Evolutionary conservation across 2,797 vertebrate species (phyloP).

Genomic region (Melanotaenia nigrans): DNA sequence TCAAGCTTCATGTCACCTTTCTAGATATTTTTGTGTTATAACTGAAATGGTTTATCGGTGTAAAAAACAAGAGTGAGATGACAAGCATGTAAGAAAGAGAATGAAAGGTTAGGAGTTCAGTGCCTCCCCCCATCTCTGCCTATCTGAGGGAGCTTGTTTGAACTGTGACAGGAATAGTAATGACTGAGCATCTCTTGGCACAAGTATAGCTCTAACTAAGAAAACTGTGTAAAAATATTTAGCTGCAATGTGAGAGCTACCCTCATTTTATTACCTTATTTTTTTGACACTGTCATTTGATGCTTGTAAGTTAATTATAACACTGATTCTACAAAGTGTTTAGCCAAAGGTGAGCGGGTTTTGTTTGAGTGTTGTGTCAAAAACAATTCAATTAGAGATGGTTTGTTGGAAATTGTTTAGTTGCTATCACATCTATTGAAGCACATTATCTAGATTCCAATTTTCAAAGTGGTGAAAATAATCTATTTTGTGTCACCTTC

Average conservation of each 20-base stretch:
- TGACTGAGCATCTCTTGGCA: constrained; percentile 46
- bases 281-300: constrained; percentile 40
- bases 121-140: constrained; percentile 34
- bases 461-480: constrained; percentile 5
- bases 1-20: constrained; percentile 53
- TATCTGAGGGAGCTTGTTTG: constrained; percentile 47
- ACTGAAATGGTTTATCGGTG: constrained; percentile 63
- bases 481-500: not conserved
- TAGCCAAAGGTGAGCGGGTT: constrained; percentile 1
- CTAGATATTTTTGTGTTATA: constrained; percentile 56
- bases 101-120: constrained; percentile 65
- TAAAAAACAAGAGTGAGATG: constrained; percentile 57
- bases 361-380: not conserved
- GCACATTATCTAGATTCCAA: not conserved
- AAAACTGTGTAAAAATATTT: constrained; percentile 52
- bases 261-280: constrained; percentile 2
- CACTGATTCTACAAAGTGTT: constrained; percentile 4
- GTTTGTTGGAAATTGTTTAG: not conserved
- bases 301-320: constrained; percentile 28
- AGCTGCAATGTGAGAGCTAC: not conserved
- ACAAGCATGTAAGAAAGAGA: constrained; percentile 40
- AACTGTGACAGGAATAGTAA: constrained; percentile 72
- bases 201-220: constrained; percentile 43
- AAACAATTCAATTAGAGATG: constrained; percentile 6
- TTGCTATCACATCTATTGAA: not conserved